Conservation (phyloP, 2,797 vertebrate species). For the Orientallactaga sibirica region DNA sequence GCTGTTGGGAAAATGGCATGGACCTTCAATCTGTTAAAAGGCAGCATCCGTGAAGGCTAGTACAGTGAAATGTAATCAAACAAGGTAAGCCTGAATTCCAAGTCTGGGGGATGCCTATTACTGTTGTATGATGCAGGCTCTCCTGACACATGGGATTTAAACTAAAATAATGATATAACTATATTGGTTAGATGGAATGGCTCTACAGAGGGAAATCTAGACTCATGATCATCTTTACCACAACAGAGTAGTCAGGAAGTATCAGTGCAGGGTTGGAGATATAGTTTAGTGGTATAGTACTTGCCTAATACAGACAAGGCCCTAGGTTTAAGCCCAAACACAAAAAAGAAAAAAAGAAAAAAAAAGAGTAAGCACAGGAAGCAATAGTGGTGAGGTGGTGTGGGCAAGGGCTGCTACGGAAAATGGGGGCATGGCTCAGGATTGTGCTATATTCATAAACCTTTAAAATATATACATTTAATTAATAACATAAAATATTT, state of each 20-base stretch:
- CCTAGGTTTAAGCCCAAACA: not conserved
- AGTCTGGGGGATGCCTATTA: not conserved
- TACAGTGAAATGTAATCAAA: not conserved
- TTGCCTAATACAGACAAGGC: not conserved
- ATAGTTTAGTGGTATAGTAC: not conserved
- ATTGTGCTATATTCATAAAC: too few species aligned
- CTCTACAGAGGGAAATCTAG: not conserved
- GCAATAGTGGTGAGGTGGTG: too few species aligned
- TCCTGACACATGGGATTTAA: not conserved
- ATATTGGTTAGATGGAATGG: not conserved
- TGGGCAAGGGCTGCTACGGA: too few species aligned
- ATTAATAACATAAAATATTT: too few species aligned
- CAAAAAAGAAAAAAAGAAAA: too few species aligned
- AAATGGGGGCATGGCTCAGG: too few species aligned
- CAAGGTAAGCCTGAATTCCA: not conserved
- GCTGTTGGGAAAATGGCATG: not conserved
- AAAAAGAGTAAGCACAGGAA: too few species aligned
- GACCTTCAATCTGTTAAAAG: too few species aligned
- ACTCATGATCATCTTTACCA: not conserved
- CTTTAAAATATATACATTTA: too few species aligned
- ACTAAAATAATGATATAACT: not conserved
- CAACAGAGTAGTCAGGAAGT: not conserved
- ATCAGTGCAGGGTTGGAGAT: not conserved
- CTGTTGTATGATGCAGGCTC: not conserved
- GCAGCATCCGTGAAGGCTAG: not conserved